A percentile compares a stretch with the other conserved stretches of the same genome.
Evolutionary conservation across 2,797 vertebrate species (phyloP).

Genomic region (Morus bassanus): DNA sequence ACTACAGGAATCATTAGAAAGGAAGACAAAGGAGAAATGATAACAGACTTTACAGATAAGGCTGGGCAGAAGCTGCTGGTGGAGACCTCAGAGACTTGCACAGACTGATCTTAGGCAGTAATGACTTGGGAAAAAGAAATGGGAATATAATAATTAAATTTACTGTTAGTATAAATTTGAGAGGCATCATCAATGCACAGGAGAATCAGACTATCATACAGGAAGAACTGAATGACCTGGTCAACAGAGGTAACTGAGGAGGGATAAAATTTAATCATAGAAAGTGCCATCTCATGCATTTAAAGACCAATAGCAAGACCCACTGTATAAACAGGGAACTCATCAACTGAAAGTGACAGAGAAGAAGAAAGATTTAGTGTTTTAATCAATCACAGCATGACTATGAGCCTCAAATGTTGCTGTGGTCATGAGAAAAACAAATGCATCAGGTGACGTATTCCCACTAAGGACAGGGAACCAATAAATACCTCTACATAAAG

Average conservation of each 20-base stretch:
- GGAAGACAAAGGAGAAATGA: not conserved
- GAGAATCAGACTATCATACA: not conserved
- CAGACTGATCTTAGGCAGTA: not conserved
- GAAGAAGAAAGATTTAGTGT: not conserved
- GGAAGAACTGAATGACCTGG: not conserved
- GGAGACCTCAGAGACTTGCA: not conserved
- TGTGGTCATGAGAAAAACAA: constrained; percentile 2
- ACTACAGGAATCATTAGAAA: not conserved
- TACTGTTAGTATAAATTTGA: not conserved
- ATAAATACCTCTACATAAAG: not conserved
- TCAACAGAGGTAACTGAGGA: not conserved
- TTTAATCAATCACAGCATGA: constrained; percentile 21
- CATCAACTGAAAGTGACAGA: not conserved
- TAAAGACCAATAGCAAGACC: not conserved
- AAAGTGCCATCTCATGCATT: not conserved
- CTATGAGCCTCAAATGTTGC: not conserved
- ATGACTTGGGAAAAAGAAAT: not conserved
- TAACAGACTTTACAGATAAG: not conserved
- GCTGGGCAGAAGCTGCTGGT: not conserved
- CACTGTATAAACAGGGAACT: not conserved
- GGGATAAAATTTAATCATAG: not conserved
- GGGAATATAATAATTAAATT: not conserved
- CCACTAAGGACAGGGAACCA: not conserved
- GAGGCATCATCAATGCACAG: not conserved
- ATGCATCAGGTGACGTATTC: not conserved